Evolutionary conservation across 2,888 invertebrate genomes (phyloP).

Genomic region (Cremastinae sp.): DNA sequence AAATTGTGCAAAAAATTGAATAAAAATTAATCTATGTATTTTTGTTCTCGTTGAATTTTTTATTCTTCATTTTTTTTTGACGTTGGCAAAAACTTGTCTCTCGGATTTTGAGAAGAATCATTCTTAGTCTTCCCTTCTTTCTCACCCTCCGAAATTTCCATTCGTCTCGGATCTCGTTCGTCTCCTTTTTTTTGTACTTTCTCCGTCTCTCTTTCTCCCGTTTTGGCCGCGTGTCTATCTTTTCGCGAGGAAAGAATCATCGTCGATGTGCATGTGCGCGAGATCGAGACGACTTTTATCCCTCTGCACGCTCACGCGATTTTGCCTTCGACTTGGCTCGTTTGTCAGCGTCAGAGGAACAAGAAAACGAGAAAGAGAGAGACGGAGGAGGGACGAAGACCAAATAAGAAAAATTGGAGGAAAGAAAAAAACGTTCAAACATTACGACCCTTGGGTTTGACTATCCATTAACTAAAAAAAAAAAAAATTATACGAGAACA

Average conservation of each 20-base stretch:
- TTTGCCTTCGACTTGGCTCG: conserved; percentile 54
- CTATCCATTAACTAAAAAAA: conserved; percentile 35
- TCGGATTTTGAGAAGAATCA: conserved; percentile 7
- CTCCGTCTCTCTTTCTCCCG: conserved; percentile 6
- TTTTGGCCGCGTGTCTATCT: conserved; percentile 4
- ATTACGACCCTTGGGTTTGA: conserved; percentile 58
- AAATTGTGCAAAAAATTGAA: too few relatives aligned
- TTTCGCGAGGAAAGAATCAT: conserved; percentile 49
- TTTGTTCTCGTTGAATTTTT: too few relatives aligned
- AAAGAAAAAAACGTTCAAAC: conserved; percentile 60
- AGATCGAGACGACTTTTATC: conserved; percentile 39
- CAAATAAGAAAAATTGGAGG: conserved; percentile 51
- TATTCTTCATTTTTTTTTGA: too few relatives aligned
- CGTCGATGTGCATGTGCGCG: conserved; percentile 35
- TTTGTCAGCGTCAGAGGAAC: conserved; percentile 59
- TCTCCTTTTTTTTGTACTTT: conserved; percentile 30
- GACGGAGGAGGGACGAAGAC: conserved; percentile 37
- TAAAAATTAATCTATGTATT: too few relatives aligned
- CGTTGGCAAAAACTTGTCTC: too few relatives aligned
- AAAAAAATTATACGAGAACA: neutral
- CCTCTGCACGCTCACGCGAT: conserved; percentile 36
- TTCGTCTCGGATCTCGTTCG: conserved; percentile 47
- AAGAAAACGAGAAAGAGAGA: conserved; percentile 42
- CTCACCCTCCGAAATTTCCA: conserved; percentile 57
- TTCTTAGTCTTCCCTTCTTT: conserved; percentile 34